Evolutionary conservation across 2,113 vertebrate species (phyloP).

Genomic region (Oryzias melastigma): DNA sequence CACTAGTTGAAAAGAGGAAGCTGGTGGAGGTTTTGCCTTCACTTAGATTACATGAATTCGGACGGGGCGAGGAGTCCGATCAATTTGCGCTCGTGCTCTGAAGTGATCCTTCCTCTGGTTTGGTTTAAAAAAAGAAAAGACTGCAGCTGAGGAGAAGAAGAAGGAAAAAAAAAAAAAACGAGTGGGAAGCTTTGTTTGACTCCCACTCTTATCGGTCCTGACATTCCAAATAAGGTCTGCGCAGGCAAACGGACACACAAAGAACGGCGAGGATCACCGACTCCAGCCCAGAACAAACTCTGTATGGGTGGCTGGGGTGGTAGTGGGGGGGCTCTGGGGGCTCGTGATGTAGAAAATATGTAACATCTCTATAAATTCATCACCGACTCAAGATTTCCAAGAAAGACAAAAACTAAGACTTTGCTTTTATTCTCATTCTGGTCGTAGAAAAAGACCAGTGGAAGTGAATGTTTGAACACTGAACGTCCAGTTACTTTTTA

Average conservation of each 20-base stretch:
- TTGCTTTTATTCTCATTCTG: too few relatives aligned
- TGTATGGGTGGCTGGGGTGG: slow-evolving; percentile 9
- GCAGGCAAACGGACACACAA: slow-evolving; percentile 56
- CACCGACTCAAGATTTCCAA: slow-evolving; percentile 69
- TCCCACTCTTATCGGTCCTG: slow-evolving; percentile 72
- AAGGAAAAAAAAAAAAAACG: slow-evolving; percentile 53
- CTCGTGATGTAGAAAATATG: slow-evolving; percentile 62
- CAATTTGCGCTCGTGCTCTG: slow-evolving; percentile 44
- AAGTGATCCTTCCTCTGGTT: slow-evolving; percentile 40
- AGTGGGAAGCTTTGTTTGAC: slow-evolving; percentile 70
- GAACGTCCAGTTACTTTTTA: too few relatives aligned
- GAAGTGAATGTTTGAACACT: too few relatives aligned
- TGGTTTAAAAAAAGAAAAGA: slow-evolving; percentile 33
- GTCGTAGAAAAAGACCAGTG: too few relatives aligned
- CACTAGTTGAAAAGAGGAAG: slow-evolving; percentile 41
- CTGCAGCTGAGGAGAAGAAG: slow-evolving; percentile 35
- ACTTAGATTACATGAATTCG: slow-evolving; percentile 38
- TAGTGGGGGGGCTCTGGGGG: slow-evolving; percentile 10
- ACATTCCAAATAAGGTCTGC: slow-evolving; percentile 77
- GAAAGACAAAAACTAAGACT: slow-evolving; percentile 29
- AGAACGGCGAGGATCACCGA: slow-evolving; percentile 53
- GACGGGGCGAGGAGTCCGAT: slow-evolving; percentile 30
- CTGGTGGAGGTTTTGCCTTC: slow-evolving; percentile 62
- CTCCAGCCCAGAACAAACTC: slow-evolving; percentile 58
- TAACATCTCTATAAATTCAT: slow-evolving; percentile 68